These are phyloP conservation scores for Dione vanillae DNA, from an alignment of 2,888 invertebrate species.

Conservation along the genomic window DNA sequence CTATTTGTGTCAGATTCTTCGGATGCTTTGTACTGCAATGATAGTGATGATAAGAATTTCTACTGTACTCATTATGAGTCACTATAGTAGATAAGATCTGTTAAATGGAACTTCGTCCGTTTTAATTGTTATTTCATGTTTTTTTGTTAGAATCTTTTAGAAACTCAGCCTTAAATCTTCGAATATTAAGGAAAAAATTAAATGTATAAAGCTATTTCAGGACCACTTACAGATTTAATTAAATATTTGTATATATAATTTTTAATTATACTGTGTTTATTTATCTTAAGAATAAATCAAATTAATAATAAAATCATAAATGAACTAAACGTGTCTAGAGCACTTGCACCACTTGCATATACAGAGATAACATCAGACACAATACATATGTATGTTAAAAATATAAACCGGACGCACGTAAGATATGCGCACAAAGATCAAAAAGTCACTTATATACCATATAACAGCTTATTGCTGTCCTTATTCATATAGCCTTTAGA, in stretches of 20 bases:
- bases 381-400: slow-evolving; percentile 33
- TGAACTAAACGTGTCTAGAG: background rate
- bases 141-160: background rate
- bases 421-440: slow-evolving; percentile 18
- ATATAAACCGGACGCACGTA: slow-evolving; percentile 39
- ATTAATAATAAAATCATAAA: too few relatives aligned
- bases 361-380: slow-evolving; percentile 18
- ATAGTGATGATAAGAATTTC: slow-evolving; percentile 21
- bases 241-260: too few relatives aligned
- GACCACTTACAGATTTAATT: too few relatives aligned
- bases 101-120: background rate
- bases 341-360: background rate
- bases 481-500: slow-evolving; percentile 26
- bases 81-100: slow-evolving; percentile 7
- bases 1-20: slow-evolving; percentile 37
- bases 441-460: slow-evolving; percentile 18
- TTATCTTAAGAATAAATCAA: too few relatives aligned
- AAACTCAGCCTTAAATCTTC: too few relatives aligned
- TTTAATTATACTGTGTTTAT: too few relatives aligned
- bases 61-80: slow-evolving; percentile 14
- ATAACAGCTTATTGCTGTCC: slow-evolving; percentile 12
- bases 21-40: slow-evolving; percentile 20
- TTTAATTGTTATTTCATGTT: background rate
- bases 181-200: too few relatives aligned
- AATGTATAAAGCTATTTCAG: too few relatives aligned